Evolutionary conservation across 2,113 vertebrate genomes (phyloP).

Genomic region (Urocolius indicus): DNA sequence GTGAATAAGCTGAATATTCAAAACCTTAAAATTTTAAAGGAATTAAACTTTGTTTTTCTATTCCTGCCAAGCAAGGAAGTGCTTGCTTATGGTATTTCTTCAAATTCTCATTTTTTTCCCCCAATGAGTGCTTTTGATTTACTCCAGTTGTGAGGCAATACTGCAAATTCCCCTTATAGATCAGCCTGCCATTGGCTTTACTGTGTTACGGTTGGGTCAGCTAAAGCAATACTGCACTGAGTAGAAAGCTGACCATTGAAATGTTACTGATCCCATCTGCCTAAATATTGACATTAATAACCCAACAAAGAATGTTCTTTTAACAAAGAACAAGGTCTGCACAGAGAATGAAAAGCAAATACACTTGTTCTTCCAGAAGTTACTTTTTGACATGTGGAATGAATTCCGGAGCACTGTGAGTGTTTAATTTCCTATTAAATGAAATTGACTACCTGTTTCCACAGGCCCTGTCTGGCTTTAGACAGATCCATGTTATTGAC

Average conservation of each 20-base stretch:
- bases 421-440: neutral
- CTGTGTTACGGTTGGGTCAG: neutral
- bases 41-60: neutral
- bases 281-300: neutral
- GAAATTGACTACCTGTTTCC: constrained; percentile 34
- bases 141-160: neutral
- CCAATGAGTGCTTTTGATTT: neutral
- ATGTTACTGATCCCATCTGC: neutral
- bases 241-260: neutral
- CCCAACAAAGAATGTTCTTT: neutral
- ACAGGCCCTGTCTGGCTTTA: constrained; percentile 94
- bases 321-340: neutral
- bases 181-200: neutral
- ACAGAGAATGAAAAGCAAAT: neutral
- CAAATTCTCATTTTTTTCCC: neutral
- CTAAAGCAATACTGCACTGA: neutral
- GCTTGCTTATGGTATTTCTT: neutral
- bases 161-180: neutral
- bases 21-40: neutral
- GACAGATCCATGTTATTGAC: constrained; percentile 95
- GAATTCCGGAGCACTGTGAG: neutral
- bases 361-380: neutral
- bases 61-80: neutral
- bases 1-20: neutral
- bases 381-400: neutral